Conservation (phyloP, 2,113 vertebrate genomes). For the Tenebrosternarchus preto region DNA sequence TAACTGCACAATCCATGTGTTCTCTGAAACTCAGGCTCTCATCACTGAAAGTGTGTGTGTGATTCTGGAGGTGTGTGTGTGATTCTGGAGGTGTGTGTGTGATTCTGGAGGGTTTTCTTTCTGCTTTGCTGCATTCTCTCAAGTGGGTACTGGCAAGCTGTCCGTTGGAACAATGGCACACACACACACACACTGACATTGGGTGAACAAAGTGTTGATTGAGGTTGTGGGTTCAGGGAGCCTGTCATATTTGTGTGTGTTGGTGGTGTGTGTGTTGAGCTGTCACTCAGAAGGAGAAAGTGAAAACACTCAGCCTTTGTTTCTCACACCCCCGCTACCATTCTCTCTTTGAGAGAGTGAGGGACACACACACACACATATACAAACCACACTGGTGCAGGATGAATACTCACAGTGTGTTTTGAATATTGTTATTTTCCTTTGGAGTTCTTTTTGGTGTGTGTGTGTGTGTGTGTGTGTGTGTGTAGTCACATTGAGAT, state of each 20-base stretch:
- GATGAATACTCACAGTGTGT: slow-evolving; percentile 39
- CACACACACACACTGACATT: slow-evolving; percentile 19
- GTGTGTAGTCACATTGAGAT: background rate
- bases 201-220: slow-evolving; percentile 60
- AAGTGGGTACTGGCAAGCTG: slow-evolving; percentile 27
- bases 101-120: slow-evolving; percentile 5
- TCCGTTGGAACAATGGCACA: slow-evolving; percentile 40
- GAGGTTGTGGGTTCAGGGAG: slow-evolving; percentile 62
- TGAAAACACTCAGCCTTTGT: slow-evolving; percentile 51
- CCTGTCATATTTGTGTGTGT: slow-evolving; percentile 70
- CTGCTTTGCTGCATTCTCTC: slow-evolving; percentile 36
- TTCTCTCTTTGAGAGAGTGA: slow-evolving; percentile 35
- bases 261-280: slow-evolving; percentile 77
- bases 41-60: background rate
- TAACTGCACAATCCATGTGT: too few relatives aligned
- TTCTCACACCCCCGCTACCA: slow-evolving; percentile 42
- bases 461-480: slow-evolving; percentile 30
- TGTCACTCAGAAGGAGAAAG: slow-evolving; percentile 58
- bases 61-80: background rate
- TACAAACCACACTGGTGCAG: slow-evolving; percentile 8
- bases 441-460: slow-evolving; percentile 30
- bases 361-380: slow-evolving; percentile 46
- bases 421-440: slow-evolving; percentile 36
- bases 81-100: background rate
- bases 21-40: too few relatives aligned